These are phyloP conservation scores for Zosterops japonicus DNA, from an alignment of 2,113 vertebrate genomes.

Conservation along the genomic window DNA sequence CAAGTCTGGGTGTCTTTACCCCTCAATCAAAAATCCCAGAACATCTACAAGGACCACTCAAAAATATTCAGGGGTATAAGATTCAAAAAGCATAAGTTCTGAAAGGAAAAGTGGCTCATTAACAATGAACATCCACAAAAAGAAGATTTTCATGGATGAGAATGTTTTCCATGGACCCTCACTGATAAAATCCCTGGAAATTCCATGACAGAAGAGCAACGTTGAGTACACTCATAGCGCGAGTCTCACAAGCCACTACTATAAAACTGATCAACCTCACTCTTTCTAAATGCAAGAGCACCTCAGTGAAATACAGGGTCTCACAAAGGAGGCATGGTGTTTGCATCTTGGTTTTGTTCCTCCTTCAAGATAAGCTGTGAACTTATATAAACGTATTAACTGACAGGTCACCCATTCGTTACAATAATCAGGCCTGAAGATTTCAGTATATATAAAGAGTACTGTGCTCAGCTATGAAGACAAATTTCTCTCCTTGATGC, in stretches of 20 bases:
- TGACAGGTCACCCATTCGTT: not conserved
- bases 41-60: not conserved
- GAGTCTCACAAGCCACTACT: not conserved
- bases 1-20: not conserved
- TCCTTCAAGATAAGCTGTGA: not conserved
- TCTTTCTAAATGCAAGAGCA: not conserved
- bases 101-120: not conserved
- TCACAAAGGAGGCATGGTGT: fast-evolving
- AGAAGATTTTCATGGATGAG: not conserved
- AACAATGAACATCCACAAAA: not conserved
- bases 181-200: not conserved
- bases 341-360: not conserved
- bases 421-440: not conserved
- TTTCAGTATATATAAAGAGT: not conserved
- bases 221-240: not conserved
- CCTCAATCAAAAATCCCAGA: not conserved
- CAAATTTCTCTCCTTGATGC: not conserved
- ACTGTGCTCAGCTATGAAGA: not conserved
- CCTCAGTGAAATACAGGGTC: not conserved
- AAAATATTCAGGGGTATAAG: not conserved
- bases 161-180: not conserved
- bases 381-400: not conserved
- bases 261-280: not conserved
- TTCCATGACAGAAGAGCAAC: not conserved
- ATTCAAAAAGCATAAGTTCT: not conserved